These are phyloP conservation scores for Platycercus adscitus DNA, from an alignment of 2,113 vertebrate species.

Conservation along the genomic window DNA sequence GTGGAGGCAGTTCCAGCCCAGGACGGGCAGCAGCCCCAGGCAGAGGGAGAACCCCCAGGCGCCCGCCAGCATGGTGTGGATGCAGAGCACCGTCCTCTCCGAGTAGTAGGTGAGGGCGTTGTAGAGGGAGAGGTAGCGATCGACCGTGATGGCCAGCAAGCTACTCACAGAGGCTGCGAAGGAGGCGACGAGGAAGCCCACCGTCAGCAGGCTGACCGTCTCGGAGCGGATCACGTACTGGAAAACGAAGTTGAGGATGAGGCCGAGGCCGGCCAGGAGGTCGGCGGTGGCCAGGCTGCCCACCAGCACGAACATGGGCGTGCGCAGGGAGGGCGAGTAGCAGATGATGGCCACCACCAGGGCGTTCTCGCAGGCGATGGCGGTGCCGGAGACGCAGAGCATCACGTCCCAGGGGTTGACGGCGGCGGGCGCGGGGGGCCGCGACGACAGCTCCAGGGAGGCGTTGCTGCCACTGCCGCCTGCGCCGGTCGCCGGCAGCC, in stretches of 20 bases:
- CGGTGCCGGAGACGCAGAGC: constrained; percentile 93
- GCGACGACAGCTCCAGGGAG: constrained; percentile 82
- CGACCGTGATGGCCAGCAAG: constrained; percentile 94
- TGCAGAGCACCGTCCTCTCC: constrained; percentile 89
- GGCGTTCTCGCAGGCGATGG: constrained; percentile 96
- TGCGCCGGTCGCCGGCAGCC: constrained; percentile 23
- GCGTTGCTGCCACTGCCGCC: constrained; percentile 48
- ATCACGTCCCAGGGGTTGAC: constrained; percentile 97
- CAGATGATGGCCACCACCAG: constrained; percentile 96
- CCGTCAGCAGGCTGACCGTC: constrained; percentile 92
- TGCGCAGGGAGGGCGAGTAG: constrained; percentile 90
- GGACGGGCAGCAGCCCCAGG: constrained; percentile 89
- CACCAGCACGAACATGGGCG: constrained; percentile 95
- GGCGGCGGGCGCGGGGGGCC: constrained; percentile 71
- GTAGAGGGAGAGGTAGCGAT: constrained; percentile 96
- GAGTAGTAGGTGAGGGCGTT: constrained; percentile 97
- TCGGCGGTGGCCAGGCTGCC: constrained; percentile 96
- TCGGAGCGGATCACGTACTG: constrained; percentile 93
- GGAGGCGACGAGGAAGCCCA: constrained; percentile 95
- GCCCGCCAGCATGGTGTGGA: constrained; percentile 89
- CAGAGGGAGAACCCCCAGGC: constrained; percentile 92
- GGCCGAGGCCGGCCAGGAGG: constrained; percentile 91
- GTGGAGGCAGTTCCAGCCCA: constrained; percentile 96
- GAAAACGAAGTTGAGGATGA: constrained; percentile 97
- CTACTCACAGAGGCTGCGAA: constrained; percentile 96